Conservation (phyloP, 1,140 invertebrate species). For the Rhyacophila brunnea region DNA sequence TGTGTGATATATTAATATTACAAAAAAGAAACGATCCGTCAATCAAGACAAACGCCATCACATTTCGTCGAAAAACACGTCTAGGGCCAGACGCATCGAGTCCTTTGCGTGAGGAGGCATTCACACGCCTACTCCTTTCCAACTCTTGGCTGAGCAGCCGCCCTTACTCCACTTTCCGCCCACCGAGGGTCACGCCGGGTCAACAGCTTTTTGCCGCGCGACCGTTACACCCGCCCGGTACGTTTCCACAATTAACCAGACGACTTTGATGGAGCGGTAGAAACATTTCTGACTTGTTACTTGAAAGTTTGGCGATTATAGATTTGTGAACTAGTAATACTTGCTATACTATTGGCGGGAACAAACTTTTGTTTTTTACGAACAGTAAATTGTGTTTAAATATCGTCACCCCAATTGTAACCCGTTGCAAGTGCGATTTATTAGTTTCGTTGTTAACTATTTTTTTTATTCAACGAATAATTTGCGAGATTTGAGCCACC, state of each 20-base stretch:
- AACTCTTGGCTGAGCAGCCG: neutral
- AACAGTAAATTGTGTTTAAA: too few species aligned
- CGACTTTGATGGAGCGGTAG: neutral
- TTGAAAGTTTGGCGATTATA: neutral
- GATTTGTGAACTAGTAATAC: too few species aligned
- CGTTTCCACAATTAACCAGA: conserved; percentile 22
- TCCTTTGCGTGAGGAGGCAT: conserved; percentile 13
- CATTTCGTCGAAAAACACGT: neutral
- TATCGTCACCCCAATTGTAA: too few species aligned
- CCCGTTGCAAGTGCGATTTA: too few species aligned
- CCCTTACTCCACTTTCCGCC: neutral
- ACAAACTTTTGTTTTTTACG: too few species aligned
- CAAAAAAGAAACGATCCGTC: too few species aligned
- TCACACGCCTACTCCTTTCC: neutral
- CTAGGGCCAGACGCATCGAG: neutral
- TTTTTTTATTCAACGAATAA: too few species aligned
- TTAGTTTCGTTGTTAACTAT: too few species aligned
- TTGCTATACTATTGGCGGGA: too few species aligned
- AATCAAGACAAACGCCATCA: too few species aligned
- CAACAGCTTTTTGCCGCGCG: conserved; percentile 18
- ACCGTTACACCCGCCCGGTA: conserved; percentile 18
- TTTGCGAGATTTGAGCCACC: too few species aligned
- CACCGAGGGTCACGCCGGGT: conserved; percentile 22
- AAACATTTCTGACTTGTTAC: neutral
- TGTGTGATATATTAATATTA: too few species aligned